Base-by-base conservation (phyloP, 2,113 vertebrate genomes). In the Fregetta grallaria region DNA sequence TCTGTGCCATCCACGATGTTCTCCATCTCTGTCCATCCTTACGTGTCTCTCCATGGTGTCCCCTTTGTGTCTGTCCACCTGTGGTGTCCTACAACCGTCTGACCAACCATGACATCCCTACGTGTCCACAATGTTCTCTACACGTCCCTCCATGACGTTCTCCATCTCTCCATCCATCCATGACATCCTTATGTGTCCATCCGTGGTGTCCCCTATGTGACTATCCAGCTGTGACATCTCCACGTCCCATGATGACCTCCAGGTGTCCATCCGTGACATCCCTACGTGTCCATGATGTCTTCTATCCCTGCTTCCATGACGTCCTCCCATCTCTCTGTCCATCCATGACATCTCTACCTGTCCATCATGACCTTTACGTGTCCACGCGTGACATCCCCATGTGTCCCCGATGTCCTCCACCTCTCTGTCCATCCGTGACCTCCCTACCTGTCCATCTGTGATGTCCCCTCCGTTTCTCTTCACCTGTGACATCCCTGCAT, bases 401-500 rank as follows among this genome's bases (percentile, higher is more conserved):
- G 7, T 3, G 10, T 21, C 45, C 45, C 5, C 4, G 9, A 5
- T 38, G 18, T 11, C 47, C 18, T 50, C 26, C 52, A 16, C 15
- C 15, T 53, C 52, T 53, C 52, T 10, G 53, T 11, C 53, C 53
- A 30, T 17, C 27, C 11, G 27, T 30, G 53, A 55, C 27, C 8
- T 52, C 49, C 50, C 53, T 9, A 16, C 6, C 1, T 21, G 10
- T 15, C 16, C 72, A 27, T 4, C 53, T 5, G 12, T 9, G 34
- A 4, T 4, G n/a, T 21, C 68, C 68, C n/a, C 13, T n/a, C 65
- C 3, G 5, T 44, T 22, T 32, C 62, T 34, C 42, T 47, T 34
- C 65, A 45, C 6, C 63, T 19, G 2, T 22, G 18, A 76, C 42
- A 13, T 19, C 27, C 27, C n/a, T 12, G 0, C 14, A 1, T 14